phyloP scores from a whole-genome alignment of 2,888 invertebrate genomes.

The Plagiodera versicolora region DNA sequence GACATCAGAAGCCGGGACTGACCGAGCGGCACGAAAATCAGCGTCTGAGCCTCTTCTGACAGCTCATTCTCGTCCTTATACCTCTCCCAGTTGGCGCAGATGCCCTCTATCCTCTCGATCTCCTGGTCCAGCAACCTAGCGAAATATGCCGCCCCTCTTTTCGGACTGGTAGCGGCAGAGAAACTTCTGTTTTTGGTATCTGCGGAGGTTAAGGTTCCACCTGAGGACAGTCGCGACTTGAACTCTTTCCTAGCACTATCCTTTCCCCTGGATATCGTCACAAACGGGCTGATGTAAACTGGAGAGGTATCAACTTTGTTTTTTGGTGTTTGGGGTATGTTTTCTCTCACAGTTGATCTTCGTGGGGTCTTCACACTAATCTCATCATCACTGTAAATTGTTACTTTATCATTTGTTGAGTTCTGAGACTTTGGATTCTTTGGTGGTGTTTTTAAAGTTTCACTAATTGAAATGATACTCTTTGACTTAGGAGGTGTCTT shows the following conservation, averaged over 20 bases:
- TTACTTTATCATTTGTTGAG: background rate
- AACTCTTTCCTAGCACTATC: slow-evolving; percentile 61
- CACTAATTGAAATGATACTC: background rate
- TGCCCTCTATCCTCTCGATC: slow-evolving; percentile 56
- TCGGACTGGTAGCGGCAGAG: slow-evolving; percentile 39
- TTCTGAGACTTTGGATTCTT: background rate
- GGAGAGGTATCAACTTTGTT: background rate
- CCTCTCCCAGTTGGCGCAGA: slow-evolving; percentile 61
- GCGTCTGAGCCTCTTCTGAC: slow-evolving; percentile 60
- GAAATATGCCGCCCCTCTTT: slow-evolving; percentile 54
- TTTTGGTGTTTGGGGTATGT: background rate
- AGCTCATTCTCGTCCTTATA: slow-evolving; percentile 50
- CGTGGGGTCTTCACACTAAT: background rate
- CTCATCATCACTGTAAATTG: background rate
- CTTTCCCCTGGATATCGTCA: slow-evolving; percentile 64
- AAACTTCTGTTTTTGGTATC: slow-evolving; percentile 24
- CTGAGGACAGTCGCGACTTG: slow-evolving; percentile 41
- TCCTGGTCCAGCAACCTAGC: slow-evolving; percentile 57
- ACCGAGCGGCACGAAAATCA: slow-evolving; percentile 72
- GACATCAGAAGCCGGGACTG: slow-evolving; percentile 75
- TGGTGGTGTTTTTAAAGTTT: background rate
- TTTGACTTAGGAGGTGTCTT: background rate
- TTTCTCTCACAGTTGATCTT: background rate
- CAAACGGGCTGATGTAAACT: slow-evolving; percentile 59
- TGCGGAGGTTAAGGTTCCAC: slow-evolving; percentile 15